Evolutionary conservation across 2,113 vertebrate genomes (phyloP), one percentile per base, ranked within the genome.

Genomic region (Ochotona princeps): DNA sequence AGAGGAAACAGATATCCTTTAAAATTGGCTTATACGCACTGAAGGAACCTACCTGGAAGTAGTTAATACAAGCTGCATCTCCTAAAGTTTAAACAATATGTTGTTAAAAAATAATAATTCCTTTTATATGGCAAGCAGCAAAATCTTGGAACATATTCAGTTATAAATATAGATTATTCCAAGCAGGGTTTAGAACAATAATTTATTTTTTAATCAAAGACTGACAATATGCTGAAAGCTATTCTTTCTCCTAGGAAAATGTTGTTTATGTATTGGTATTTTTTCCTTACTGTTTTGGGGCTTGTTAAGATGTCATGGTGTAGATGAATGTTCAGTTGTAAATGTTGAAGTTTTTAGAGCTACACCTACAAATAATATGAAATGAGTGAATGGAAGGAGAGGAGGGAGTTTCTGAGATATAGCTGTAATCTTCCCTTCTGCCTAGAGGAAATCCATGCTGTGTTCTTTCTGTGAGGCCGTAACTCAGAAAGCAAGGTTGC

Each of bases 81-180:
- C 84, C 89, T 92, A 65, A 86, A 74, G 57, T 49, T 89, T 83
- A 80, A 83, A 88, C 51, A 87, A 81, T 21, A 70, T 75, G 10
- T 47, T 90, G 38, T 94, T 83, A 74, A 69, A 65, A 49, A 96
- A 54, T 83, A 65, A 88, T 2, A 30, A 73, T 95, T 85, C 14
- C 21, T 93, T 91, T 96, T 74, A 66, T 38, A 78, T 49, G 79
- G 66, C 28, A 90, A 92, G 69, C 70, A 79, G 23, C 1, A 80
- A 93, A 83, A 25, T 80, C 79, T 88, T 90, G 54, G 23, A 87
- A 86, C 35, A 60, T 72, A 21, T 51, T 83, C 54, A 47, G 44
- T 10, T 63, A 35, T 82, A 90, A 70, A 60, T 85, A 69, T 67
- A 18, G 90, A 80, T 89, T 86, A 32, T 87, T 82, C 18, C 4